Evolutionary conservation across 2,113 vertebrate genomes (phyloP), one percentile per base, ranked within the genome.

Genomic region (Isichthys henryi): DNA sequence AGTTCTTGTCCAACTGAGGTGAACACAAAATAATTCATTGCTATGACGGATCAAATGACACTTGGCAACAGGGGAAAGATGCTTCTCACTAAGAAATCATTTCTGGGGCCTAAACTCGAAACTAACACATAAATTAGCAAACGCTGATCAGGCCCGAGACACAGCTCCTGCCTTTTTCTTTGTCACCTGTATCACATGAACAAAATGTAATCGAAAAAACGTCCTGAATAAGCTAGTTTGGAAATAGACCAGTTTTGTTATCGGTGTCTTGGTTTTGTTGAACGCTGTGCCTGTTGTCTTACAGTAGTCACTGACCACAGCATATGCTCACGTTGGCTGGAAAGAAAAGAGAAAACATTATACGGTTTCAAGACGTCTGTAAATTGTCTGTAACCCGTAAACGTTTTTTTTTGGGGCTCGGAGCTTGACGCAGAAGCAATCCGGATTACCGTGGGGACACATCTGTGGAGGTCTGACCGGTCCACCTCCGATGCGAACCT

Each of bases 201-300:
- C 91, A 89, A 92, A 90, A 86, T 89, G 58, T 88, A 91, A 45
- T 87, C 84, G 31, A 21, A 89, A 89, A 89, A 90, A 86, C 88
- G 86, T 88, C 91, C 39, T 13, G 86, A 91, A 92, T 92, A 92
- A 93, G 90, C 82, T 92, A 93, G 92, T 94, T 91, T 92, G 89
- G 89, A 91, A 91, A 90, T 91, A 90, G 89, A 92, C 93, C 93
- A 91, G 92, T 94, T 93, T 94, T 95, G 96, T 95, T 95, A 93
- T 95, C 87, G 93, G 95, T 96, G 95, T 96, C 95, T 96, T 96
- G 94, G 93, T 95, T 96, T 96, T 93, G 93, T 95, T 89, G 89
- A 95, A 93, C 93, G 94, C 94, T 90, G 93, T 95, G 95, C 94
- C 96, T 94, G 95, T 96, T 92, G 94, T 95, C 94, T 93, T 94